Evolutionary conservation across 2,113 vertebrate genomes (phyloP).

Genomic region (Oenanthe oenanthe): DNA sequence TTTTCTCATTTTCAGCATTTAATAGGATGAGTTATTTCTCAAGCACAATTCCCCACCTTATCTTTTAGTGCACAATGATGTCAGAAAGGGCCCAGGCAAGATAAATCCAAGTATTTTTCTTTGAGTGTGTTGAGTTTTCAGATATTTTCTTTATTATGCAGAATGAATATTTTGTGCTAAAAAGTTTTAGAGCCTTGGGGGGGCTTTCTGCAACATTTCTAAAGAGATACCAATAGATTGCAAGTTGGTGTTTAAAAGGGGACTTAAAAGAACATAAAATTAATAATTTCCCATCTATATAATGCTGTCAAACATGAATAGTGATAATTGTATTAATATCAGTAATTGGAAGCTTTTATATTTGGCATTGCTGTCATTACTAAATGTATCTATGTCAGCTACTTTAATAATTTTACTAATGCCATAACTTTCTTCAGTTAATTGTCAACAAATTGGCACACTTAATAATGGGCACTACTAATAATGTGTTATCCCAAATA

Average conservation of each 20-base stretch:
- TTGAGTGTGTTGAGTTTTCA: not conserved
- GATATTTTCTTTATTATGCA: not conserved
- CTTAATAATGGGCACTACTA: constrained; percentile 61
- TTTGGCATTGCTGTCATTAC: constrained; percentile 42
- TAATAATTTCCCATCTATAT: constrained; percentile 11
- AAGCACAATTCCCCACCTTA: not conserved
- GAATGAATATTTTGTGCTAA: not conserved
- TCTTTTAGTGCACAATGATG: not conserved
- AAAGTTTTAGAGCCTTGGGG: not conserved
- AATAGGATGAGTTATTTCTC: not conserved
- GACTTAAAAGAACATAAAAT: not conserved
- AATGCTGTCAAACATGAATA: constrained; percentile 42
- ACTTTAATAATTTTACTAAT: constrained; percentile 65
- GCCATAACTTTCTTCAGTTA: constrained; percentile 69
- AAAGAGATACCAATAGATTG: not conserved
- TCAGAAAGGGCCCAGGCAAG: not conserved
- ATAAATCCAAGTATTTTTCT: not conserved
- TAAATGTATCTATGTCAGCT: constrained; percentile 62
- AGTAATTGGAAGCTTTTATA: constrained; percentile 67
- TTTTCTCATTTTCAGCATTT: not conserved
- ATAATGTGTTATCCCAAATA: constrained; percentile 27
- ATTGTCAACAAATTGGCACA: constrained; percentile 68
- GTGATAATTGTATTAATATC: constrained; percentile 29
- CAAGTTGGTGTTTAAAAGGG: constrained; percentile 1
- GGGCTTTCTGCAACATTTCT: not conserved